Base-by-base conservation (phyloP, 2,113 vertebrate species). In the Elephas maximus region DNA sequence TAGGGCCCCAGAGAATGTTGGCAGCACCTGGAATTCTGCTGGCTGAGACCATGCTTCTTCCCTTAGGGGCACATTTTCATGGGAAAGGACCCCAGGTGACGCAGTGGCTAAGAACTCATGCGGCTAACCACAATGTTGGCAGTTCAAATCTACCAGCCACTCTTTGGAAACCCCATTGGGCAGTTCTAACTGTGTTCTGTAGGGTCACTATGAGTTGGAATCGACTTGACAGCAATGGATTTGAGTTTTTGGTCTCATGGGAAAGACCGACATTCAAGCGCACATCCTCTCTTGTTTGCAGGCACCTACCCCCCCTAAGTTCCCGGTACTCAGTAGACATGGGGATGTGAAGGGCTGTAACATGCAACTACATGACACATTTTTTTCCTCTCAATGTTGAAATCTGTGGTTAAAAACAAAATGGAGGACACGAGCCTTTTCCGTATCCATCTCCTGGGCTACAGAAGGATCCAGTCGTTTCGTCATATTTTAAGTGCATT, bases 351-450 rank as follows among this genome's bases (percentile, higher is more conserved):
- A 67, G 30, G 10, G 8, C 48, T 69, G 74, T 91, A 83, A 74
- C n/a, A 91, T 51, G 94, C 90, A 94, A 82, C 44, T 45, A 86
- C 37, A 80, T 51, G 24, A 80, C 33, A 37, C 33, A 41, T 12
- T 20, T 62, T 80, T 91, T 53, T 33, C 24, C 65, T 73, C 48
- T 86, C 41, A 17, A 6, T 78, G 10, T 77, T 85, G 41, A 51
- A 69, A 88, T 71, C 11, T 71, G 41, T 85, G 15, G 41, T 80
- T 91, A 93, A 81, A 84, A 93, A 37, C 24, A 92, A 92, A 90
- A 63, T 3, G 10, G 3, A 24, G 93, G 82, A 77, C 12, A 3
- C 45, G 30, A 69, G 53, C 45, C 23, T 92, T 26, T 4, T 45
- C 41, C 51, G 33, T 4, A 3, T 57, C 24, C 67, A 76, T 45